Evolutionary conservation across 2,888 invertebrate species (phyloP).

Genomic region (Iselma pallidipennis): DNA sequence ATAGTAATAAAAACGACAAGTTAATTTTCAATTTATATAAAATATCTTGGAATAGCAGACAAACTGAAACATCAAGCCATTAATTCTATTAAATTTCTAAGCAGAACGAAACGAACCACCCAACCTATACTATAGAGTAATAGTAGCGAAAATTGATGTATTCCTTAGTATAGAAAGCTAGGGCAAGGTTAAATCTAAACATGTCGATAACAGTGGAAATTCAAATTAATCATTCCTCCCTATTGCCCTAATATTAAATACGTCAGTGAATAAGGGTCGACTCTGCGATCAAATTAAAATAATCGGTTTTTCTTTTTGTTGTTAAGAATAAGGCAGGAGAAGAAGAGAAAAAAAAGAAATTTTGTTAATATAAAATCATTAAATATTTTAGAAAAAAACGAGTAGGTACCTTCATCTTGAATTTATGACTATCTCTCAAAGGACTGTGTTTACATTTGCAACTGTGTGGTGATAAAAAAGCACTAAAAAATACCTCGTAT

Average conservation of each 20-base stretch:
- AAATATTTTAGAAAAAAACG: background rate
- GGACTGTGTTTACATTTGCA: constrained; percentile 1
- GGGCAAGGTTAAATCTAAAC: constrained; percentile 13
- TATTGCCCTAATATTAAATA: background rate
- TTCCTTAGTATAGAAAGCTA: constrained; percentile 8
- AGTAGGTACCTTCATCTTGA: background rate
- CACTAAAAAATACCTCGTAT: constrained; percentile 11
- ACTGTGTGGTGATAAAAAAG: constrained; percentile 13
- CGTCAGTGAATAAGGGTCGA: background rate
- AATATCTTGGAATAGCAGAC: background rate
- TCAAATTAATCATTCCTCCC: constrained; percentile 16
- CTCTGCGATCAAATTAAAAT: constrained; percentile 5
- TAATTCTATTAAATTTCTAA: constrained; percentile 18
- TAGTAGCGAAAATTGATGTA: constrained; percentile 16
- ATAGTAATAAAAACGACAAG: constrained; percentile 6
- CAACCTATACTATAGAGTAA: background rate
- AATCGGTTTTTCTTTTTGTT: background rate
- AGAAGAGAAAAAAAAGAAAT: background rate
- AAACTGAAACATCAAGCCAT: constrained; percentile 16
- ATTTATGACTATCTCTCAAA: constrained; percentile 4
- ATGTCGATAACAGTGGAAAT: constrained; percentile 18
- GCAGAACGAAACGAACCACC: background rate
- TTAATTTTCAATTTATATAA: constrained; percentile 11
- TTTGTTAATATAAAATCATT: background rate
- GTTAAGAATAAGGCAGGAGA: background rate